Base-by-base conservation (phyloP, 2,113 vertebrate genomes). In the Caretta caretta region DNA sequence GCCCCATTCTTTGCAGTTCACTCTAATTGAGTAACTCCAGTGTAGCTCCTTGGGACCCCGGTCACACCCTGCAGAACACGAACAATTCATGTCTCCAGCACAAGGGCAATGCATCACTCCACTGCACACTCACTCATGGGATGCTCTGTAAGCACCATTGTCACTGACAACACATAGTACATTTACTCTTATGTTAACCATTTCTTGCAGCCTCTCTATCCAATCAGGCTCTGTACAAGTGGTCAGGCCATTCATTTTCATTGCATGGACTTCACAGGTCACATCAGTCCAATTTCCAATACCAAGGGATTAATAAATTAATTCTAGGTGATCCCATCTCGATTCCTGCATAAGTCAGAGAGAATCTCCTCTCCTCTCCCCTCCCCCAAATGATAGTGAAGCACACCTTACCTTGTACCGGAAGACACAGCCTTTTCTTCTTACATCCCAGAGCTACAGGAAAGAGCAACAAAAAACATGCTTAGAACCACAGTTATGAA, bases 351-450 rank as follows among this genome's bases (percentile, higher is more conserved):
- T 16, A 86, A 65, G 20, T 54, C 50, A 31, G 1, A 46, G 1
- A 84, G 4, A 82, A 87, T 5, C 2, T 19, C 25, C 51, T 5
- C 2, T 19, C 25, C 51, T 80, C 46, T 50, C 12, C 29, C 29
- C 56, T 91, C 84, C 5, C 3, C 8, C 22, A 62, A 53, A 86
- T 86, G 92, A 8, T 6, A 87, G 62, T 3, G 16, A 94, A 81
- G 72, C 25, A 29, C n/a, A 93, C 48, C 95, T 98, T 97, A 99
- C 99, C 99, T 99, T 99, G 91, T 99, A 99, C 50, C 98, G 98
- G 98, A 99, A 99, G 84, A 99, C 99, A 53, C 99, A 99, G 80
- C 99, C 99, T 98, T 99, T 99, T 95, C 99, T 99, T 80, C 99
- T 98, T 8, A 99, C 98, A 94, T 99, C 99, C 99, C 99, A 99